Base-by-base conservation (phyloP, 2,888 invertebrate species). In the Drosophila mayaguana region DNA sequence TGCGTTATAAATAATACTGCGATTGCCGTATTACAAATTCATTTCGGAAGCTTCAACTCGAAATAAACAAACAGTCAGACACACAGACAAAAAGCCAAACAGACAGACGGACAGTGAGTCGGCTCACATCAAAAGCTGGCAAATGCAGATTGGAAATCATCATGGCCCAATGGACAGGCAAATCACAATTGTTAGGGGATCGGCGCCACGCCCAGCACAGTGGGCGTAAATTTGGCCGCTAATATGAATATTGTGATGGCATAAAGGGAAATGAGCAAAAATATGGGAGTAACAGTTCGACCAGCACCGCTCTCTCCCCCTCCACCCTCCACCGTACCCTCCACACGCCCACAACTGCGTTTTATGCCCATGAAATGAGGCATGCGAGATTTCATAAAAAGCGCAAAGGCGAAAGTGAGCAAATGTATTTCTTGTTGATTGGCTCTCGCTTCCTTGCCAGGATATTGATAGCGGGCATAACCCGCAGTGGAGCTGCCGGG, bases 171-270 rank as follows among this genome's bases (percentile, higher is more conserved):
- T 76, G 70, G 82, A 63, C 74, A 59, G 62, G 68, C 75, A 65
- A 64, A 62, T 69, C 71, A 63, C 54, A 80, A 80, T 77, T 79
- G 67, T 59, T 65, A 2, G 43, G 36, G 8, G 12, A 12, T 0
- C 11, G 1, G 50, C 59, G 63, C 55, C 63, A 60, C 70, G 45
- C 18, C 38, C 20, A 32, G 25, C 42, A 28, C 22, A 45, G n/a
- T 48, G 68, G 56, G 72, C 78, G 65, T 63, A 73, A 78, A 82
- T 85, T 82, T 88, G 82, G 73, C 82, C 88, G 86, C 86, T 87
- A 88, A 87, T 87, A 87, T 87, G 88, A 88, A 87, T 88, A 83
- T 88, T 88, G 86, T 83, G 83, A 72, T 83, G 83, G 72, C 65
- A 55, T 63, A 68, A 87, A 75, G 74, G 80, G 77, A 87, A 86